These are phyloP conservation scores for Pseudochromis fuscus DNA, from an alignment of 2,797 vertebrate species.

Conservation along the genomic window DNA sequence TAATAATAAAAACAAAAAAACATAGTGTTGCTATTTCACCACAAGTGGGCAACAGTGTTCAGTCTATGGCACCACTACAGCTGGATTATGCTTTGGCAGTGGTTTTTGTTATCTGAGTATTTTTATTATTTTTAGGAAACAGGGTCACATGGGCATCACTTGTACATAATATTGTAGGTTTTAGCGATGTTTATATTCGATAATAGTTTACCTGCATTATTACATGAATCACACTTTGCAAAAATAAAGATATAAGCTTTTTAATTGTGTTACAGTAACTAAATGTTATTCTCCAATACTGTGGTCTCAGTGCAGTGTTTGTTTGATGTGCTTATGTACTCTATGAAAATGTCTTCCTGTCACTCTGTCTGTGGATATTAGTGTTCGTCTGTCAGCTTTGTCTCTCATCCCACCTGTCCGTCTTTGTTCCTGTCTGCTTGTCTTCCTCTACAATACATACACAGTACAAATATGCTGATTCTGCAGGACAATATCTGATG, in stretches of 20 bases:
- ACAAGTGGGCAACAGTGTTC: too few species aligned
- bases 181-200: background rate
- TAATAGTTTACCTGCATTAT: too few species aligned
- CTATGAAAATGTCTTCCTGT: background rate
- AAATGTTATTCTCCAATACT: too few species aligned
- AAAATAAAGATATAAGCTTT: background rate
- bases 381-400: background rate
- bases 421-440: constrained; percentile 9
- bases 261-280: background rate
- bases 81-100: too few species aligned
- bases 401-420: background rate
- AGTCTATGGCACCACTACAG: too few species aligned
- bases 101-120: too few species aligned
- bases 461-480: background rate
- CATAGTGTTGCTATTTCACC: too few species aligned
- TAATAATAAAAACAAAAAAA: too few species aligned
- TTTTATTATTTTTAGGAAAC: too few species aligned
- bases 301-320: too few species aligned
- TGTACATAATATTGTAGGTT: background rate
- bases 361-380: background rate
- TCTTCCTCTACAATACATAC: background rate
- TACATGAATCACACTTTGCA: background rate
- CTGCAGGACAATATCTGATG: background rate
- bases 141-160: background rate
- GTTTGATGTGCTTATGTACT: background rate